phyloP scores from a whole-genome alignment of 2,113 vertebrate species.

The Rynchops niger region DNA sequence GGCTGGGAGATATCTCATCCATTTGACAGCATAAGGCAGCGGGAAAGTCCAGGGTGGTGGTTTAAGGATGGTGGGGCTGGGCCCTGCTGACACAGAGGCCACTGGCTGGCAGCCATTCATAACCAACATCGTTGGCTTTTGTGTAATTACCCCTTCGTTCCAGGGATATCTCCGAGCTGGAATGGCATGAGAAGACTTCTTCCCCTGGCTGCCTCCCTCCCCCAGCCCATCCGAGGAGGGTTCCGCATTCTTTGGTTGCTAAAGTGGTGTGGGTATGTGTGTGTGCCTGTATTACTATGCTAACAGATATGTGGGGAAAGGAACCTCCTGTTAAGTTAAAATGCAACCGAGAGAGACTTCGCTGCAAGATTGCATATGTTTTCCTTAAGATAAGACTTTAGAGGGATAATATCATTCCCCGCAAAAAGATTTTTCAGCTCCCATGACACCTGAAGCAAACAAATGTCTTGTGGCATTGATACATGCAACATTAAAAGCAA shows the following conservation, averaged over 20 bases:
- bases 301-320: not conserved
- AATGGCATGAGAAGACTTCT: slow-evolving; percentile 22
- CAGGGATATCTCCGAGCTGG: not conserved
- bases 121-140: not conserved
- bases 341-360: not conserved
- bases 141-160: not conserved
- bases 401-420: not conserved
- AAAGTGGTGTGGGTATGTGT: not conserved
- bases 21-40: not conserved
- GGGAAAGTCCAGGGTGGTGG: not conserved
- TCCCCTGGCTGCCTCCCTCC: not conserved
- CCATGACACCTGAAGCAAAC: slow-evolving; percentile 47
- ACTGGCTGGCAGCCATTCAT: not conserved
- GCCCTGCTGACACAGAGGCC: not conserved
- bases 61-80: not conserved
- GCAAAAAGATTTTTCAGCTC: slow-evolving; percentile 46
- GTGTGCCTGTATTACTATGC: not conserved
- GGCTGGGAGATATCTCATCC: not conserved
- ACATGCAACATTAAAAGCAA: slow-evolving; percentile 48
- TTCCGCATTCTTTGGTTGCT: slow-evolving; percentile 23
- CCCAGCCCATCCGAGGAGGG: not conserved
- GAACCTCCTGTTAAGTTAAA: slow-evolving; percentile 49
- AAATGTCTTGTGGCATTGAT: not conserved
- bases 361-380: not conserved
- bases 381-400: slow-evolving; percentile 54